Conservation (phyloP, 2,888 invertebrate species). For the Copidosoma aretas region DNA sequence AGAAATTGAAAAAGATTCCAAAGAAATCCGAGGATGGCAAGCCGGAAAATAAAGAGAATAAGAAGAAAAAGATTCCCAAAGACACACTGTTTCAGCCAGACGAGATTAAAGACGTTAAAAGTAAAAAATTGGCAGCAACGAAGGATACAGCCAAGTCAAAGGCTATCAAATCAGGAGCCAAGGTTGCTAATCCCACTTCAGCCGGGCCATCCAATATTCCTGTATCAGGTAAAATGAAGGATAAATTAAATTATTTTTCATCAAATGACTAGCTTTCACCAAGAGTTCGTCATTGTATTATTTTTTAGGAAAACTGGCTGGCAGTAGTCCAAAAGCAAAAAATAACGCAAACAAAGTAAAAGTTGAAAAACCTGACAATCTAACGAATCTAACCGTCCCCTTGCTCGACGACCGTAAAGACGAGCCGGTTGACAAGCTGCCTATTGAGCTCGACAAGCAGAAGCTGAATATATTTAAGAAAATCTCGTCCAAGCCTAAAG, state of each 20-base stretch:
- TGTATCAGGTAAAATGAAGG: constrained; percentile 20
- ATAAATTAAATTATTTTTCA: constrained; percentile 8
- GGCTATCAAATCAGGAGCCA: constrained; percentile 59
- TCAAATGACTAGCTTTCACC: not conserved
- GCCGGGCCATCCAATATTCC: constrained; percentile 52
- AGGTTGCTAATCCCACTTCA: constrained; percentile 58
- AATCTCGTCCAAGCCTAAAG: constrained; percentile 75
- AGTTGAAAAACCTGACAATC: constrained; percentile 47
- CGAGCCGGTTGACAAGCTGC: constrained; percentile 69
- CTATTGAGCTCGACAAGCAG: constrained; percentile 82
- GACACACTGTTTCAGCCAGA: constrained; percentile 60
- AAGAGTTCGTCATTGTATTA: not conserved
- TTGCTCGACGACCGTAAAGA: constrained; percentile 64
- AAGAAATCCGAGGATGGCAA: constrained; percentile 62
- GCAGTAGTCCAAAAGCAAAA: constrained; percentile 52
- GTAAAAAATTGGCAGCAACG: constrained; percentile 64
- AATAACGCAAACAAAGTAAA: constrained; percentile 50
- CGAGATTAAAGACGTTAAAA: constrained; percentile 60
- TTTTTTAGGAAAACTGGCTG: constrained; percentile 31
- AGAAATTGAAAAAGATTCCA: constrained; percentile 62
- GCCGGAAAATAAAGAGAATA: constrained; percentile 63
- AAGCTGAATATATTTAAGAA: constrained; percentile 88
- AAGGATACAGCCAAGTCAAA: constrained; percentile 66
- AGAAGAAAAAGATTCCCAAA: constrained; percentile 60
- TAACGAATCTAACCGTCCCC: constrained; percentile 15